phyloP scores from a whole-genome alignment of 2,113 vertebrate species.

The Spilogale gracilis region DNA sequence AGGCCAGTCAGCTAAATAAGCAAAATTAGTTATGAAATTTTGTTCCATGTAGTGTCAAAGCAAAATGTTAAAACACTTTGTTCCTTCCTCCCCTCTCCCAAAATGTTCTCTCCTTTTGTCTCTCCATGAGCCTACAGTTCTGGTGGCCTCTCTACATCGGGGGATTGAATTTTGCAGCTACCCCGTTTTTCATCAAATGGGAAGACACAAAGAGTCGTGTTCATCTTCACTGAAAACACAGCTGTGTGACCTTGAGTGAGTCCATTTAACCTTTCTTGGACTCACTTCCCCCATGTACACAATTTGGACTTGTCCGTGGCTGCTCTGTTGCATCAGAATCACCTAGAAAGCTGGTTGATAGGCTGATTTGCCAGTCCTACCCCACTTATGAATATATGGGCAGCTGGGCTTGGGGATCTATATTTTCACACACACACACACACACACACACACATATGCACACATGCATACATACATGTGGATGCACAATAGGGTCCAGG shows the following conservation, averaged over 20 bases:
- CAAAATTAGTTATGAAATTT: not conserved
- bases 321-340: not conserved
- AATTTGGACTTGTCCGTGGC: not conserved
- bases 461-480: too few relatives aligned
- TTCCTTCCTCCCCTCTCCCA: not conserved
- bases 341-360: not conserved
- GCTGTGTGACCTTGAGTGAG: not conserved
- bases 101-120: slow-evolving; percentile 22
- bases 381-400: not conserved
- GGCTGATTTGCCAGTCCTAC: not conserved
- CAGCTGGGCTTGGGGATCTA: not conserved
- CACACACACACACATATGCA: not conserved
- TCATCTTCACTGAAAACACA: slow-evolving; percentile 22
- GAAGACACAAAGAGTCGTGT: not conserved
- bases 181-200: not conserved
- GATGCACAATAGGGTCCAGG: not conserved
- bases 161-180: not conserved
- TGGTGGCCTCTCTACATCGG: not conserved
- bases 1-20: not conserved
- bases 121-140: not conserved
- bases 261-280: not conserved
- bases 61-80: slow-evolving; percentile 8
- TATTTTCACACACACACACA: not conserved
- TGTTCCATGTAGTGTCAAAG: not conserved
- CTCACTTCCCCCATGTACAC: not conserved